These are phyloP conservation scores for Aurelia aurita DNA, from an alignment of 30 jellyfish, hydroid and myxozoan genomes.

Conservation along the genomic window DNA sequence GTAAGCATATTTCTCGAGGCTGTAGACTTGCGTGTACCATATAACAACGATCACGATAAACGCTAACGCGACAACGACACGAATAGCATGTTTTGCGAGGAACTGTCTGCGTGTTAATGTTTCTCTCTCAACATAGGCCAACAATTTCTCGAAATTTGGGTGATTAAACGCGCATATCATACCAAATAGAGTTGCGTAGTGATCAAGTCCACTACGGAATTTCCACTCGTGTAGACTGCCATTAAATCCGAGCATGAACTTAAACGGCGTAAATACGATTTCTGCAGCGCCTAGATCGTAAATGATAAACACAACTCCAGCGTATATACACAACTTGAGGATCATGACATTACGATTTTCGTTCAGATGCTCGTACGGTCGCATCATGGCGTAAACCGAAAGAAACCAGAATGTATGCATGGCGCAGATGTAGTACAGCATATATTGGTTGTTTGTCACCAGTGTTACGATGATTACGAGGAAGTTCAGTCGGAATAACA, in stretches of 20 bases:
- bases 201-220: constrained; percentile 94
- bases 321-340: constrained; percentile 70
- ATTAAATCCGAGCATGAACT: constrained; percentile 55
- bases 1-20: constrained; percentile 78
- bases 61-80: constrained; percentile 1
- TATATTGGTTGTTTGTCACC: constrained; percentile 86
- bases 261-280: constrained; percentile 78
- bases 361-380: constrained; percentile 92
- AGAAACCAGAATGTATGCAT: constrained; percentile 98
- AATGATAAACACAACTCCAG: constrained; percentile 50
- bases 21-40: constrained; percentile 82
- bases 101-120: constrained; percentile 1
- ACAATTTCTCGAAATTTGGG: constrained; percentile 72
- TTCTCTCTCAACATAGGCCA: constrained; percentile 50
- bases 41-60: constrained; percentile 15
- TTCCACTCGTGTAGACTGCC: constrained; percentile 92
- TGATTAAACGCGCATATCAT: constrained; percentile 95
- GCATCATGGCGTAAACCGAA: constrained; percentile 97
- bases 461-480: constrained; percentile 72
- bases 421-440: constrained; percentile 96
- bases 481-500: constrained; percentile 87
- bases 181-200: constrained; percentile 89
- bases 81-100: constrained; percentile 1
- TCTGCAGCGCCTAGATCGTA: constrained; percentile 88
- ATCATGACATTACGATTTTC: constrained; percentile 76